These are phyloP conservation scores for Sphenodon punctatus DNA, from an alignment of 2,797 vertebrate genomes.

Conservation along the genomic window DNA sequence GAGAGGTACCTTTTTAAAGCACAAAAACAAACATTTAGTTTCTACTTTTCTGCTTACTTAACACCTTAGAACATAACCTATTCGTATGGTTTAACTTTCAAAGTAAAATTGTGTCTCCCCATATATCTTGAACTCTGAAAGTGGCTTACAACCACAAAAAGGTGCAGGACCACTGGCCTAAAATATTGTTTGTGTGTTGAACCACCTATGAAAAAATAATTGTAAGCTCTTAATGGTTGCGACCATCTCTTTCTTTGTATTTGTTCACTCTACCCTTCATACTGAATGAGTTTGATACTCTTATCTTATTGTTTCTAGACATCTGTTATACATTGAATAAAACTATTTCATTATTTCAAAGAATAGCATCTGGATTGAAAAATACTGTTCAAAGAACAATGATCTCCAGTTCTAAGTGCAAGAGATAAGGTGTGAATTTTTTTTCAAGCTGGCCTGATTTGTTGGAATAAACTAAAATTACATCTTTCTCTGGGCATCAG, in stretches of 20 bases:
- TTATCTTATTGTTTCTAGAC: neutral
- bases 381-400: neutral
- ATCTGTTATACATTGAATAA: neutral
- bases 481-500: conserved; percentile 5
- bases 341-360: neutral
- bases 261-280: neutral
- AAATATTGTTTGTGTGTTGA: neutral
- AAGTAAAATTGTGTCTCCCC: too few relatives aligned
- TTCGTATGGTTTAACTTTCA: too few relatives aligned
- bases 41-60: too few relatives aligned
- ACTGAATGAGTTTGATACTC: neutral
- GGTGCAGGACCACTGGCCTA: too few relatives aligned
- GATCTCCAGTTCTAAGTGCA: neutral
- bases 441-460: conserved; percentile 2
- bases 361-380: neutral
- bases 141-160: too few relatives aligned
- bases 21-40: too few relatives aligned
- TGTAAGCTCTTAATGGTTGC: fast-evolving
- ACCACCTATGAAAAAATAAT: neutral
- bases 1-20: too few relatives aligned
- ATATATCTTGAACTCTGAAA: too few relatives aligned
- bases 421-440: conserved; percentile 27
- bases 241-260: neutral
- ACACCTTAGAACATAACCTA: too few relatives aligned
- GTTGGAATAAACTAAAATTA: neutral